Base-by-base conservation (phyloP, 1,140 invertebrate species). In the Scaptodrosophila lebanonensis region DNA sequence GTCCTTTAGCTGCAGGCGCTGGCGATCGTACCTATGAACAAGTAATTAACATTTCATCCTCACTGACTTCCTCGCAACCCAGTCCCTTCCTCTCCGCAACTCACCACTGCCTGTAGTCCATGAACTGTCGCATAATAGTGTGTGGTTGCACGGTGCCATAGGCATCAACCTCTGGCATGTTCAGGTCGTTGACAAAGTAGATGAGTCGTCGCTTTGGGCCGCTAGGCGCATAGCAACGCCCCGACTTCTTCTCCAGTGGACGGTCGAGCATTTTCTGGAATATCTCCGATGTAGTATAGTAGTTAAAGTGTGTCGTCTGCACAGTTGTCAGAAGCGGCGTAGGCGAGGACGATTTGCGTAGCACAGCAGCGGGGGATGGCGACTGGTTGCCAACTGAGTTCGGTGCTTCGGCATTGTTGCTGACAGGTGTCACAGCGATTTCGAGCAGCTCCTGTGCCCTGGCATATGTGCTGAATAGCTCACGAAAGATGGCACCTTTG, bases 101-200 rank as follows among this genome's bases (percentile, higher is more conserved):
- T 66, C 15, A 83, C 91, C 91, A 98, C 87, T 98, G 97, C 56
- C 91, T 91, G 84, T 98, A 98, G 88, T 98, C 95, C 89, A 99
- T 92, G 84, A 96, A 95, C 85, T 99, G 96, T 9, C 97, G 89
- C 58, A 98, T 94, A 1, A 98, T 89, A 0, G 97, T 98, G 83
- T 98, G 97, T 0, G 97, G 95, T 83, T 98, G 96, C 1, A 98
- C 96, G 0, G 97, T 98, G 36, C 95, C 96, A 82, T 98, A 98
- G 47, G 91, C 91, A 88, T 98, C 97, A 1, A 98, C 95, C 90
- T 97, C 95, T 4, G 97, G 97, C 96, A 98, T 98, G 88, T 98
- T 99, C 90, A 98, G 92, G 84, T 99, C 97, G 85, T 98, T 97
- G 45, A 98, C 92, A 84, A 98, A 98, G 87, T 98, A 98, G 52